A percentile compares a stretch with the other conserved stretches of the same genome.
Evolutionary conservation across 2,797 vertebrate species (phyloP).

Genomic region (Glossophaga mutica): DNA sequence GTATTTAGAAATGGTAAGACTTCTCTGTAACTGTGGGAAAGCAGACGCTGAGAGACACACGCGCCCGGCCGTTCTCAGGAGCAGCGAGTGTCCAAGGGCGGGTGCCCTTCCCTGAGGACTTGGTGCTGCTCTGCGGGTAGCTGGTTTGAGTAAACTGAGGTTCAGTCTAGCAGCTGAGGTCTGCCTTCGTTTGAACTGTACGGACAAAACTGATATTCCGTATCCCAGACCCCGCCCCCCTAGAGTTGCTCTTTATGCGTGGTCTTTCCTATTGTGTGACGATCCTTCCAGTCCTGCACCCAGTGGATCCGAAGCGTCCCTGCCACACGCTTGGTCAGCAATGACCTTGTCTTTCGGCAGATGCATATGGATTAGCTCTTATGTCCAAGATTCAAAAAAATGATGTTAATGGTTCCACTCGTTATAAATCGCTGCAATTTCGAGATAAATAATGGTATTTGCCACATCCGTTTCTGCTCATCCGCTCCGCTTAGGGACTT

Average conservation of each 20-base stretch:
- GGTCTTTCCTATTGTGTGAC: background rate
- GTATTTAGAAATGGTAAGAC: background rate
- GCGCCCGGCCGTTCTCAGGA: fast-evolving
- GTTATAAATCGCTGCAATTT: background rate
- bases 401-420: background rate
- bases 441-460: background rate
- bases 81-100: fast-evolving
- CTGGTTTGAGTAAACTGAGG: background rate
- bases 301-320: background rate
- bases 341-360: background rate
- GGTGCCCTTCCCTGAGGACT: background rate
- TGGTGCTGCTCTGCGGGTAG: too few relatives aligned
- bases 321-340: background rate
- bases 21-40: background rate
- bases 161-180: background rate
- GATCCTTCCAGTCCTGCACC: background rate
- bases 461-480: background rate
- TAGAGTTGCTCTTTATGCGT: background rate
- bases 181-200: background rate
- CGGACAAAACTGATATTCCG: background rate
- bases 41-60: too few relatives aligned
- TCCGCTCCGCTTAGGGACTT: background rate
- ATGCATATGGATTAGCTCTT: background rate
- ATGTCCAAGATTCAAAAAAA: background rate
- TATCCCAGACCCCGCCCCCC: background rate